Evolutionary conservation across 2,888 invertebrate species (phyloP), one percentile per base, ranked within the genome.

Genomic region (Calliopum simillimum): DNA sequence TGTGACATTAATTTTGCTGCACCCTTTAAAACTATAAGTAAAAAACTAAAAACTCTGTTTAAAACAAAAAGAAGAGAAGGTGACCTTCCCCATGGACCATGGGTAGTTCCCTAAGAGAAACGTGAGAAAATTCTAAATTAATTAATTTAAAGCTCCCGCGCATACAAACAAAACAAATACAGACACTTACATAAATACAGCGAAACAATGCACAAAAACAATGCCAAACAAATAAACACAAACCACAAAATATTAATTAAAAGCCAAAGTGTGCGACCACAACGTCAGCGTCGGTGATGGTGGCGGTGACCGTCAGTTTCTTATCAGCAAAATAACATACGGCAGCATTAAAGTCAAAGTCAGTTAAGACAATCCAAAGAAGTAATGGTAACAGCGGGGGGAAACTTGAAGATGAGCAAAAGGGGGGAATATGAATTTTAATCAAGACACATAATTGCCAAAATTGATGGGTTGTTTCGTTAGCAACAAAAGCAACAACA

Each of bases 381-480:
- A 5, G 8, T 33, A 8, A 53, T 19, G 53, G 21, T 14, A 23
- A 53, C 53, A 23, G 19, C 1, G 23, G 13, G 13, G 4, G 16
- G 16, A n/a, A n/a, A n/a, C 33, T 8, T 8, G 4, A 33, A 33
- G 33, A 6, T 33, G n/a, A n/a, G 4, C 33, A 33, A 33, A 53
- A 21, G 19, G 14, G 21, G 23, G 5, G 13, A 53, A 23, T 21
- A 21, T 53, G 23, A 53, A 53, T 23, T 53, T 53, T 53, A 53
- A 53, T 53, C 53, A 53, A 53, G 53, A 11, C 63, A 56, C 55
- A 56, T 70, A 70, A 66, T 70, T 66, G 66, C 71, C 70, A 59
- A 76, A 79, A 79, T 80, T 79, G 80, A 81, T 80, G 81, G 76
- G 78, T 79, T 79, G 78, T 79, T 79, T 81, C 79, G 80, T 79